Evolutionary conservation across 2,888 invertebrate genomes (phyloP).

Genomic region (Noctua comes): DNA sequence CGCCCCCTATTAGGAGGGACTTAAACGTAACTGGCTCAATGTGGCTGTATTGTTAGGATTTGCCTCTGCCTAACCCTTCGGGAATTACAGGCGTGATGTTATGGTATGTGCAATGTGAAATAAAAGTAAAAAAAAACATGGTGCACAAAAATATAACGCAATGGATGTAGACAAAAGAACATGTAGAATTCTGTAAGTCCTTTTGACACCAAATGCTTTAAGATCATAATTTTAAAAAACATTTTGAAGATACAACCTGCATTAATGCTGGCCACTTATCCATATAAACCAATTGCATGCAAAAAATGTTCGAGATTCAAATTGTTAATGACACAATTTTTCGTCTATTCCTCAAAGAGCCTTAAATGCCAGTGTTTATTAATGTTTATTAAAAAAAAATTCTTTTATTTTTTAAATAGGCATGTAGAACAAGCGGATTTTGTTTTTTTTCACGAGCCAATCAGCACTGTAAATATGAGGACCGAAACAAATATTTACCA

Average conservation of each 20-base stretch:
- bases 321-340: slow-evolving; percentile 7
- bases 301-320: slow-evolving; percentile 10
- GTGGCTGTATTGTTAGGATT: not conserved
- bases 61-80: not conserved
- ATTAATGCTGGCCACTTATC: not conserved
- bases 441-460: slow-evolving; percentile 69
- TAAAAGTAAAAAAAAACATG: not conserved
- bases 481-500: slow-evolving; percentile 51
- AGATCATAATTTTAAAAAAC: not conserved
- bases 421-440: slow-evolving; percentile 34
- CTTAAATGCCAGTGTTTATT: not conserved
- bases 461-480: slow-evolving; percentile 70
- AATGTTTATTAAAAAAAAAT: too few relatives aligned
- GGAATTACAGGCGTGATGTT: not conserved
- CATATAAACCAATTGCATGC: not conserved
- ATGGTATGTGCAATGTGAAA: not conserved
- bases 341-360: slow-evolving; percentile 1
- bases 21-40: not conserved
- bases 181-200: not conserved
- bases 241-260: not conserved
- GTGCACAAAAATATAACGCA: too few relatives aligned
- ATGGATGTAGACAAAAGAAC: not conserved
- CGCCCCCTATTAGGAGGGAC: not conserved
- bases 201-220: not conserved
- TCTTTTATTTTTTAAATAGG: slow-evolving; percentile 3